phyloP scores from a whole-genome alignment of 2,797 vertebrate genomes.

The Mormyrus proboscirostris region DNA sequence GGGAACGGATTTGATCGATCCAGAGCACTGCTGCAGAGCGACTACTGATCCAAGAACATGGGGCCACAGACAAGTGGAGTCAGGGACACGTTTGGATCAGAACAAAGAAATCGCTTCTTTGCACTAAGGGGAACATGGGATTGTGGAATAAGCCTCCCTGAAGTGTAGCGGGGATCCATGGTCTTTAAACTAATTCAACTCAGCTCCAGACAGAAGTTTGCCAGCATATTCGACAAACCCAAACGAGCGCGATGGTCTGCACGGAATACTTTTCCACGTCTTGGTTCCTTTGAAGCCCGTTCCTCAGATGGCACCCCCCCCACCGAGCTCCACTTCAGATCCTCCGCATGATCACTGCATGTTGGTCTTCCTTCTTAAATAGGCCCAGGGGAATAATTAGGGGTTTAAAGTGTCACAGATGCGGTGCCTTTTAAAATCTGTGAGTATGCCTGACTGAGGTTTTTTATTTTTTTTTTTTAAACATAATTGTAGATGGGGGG shows the following conservation, averaged over 20 bases:
- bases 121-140: not conserved
- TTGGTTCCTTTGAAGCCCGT: not conserved
- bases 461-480: not conserved
- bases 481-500: not conserved
- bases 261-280: not conserved
- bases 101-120: not conserved
- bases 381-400: slow-evolving; percentile 16
- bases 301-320: not conserved
- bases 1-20: not conserved
- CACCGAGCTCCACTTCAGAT: not conserved
- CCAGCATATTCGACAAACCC: not conserved
- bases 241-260: not conserved
- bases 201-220: not conserved
- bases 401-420: slow-evolving; percentile 19
- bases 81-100: not conserved
- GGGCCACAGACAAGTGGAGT: not conserved
- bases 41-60: not conserved
- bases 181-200: not conserved
- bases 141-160: not conserved
- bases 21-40: not conserved
- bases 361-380: slow-evolving; percentile 7
- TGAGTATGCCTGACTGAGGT: not conserved
- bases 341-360: not conserved
- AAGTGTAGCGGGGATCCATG: not conserved
- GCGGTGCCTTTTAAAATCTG: not conserved